These are phyloP conservation scores for Chrysodeixis includens DNA, from an alignment of 2,888 invertebrate species.

Conservation along the genomic window DNA sequence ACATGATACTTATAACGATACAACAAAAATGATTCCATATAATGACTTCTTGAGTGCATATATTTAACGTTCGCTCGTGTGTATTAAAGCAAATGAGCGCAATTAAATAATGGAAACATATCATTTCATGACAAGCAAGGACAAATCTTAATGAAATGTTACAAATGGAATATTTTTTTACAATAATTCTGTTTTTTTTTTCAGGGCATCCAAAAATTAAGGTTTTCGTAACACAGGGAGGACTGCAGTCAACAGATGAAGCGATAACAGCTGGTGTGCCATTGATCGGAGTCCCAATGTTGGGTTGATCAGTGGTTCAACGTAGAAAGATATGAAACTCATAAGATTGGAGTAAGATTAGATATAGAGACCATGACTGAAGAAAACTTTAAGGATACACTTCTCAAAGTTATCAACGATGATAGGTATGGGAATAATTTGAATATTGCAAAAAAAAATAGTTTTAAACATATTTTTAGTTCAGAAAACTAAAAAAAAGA, in stretches of 20 bases:
- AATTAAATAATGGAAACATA: too few relatives aligned
- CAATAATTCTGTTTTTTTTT: slow-evolving; percentile 22
- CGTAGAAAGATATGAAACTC: slow-evolving; percentile 64
- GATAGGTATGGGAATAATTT: slow-evolving; percentile 54
- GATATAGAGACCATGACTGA: slow-evolving; percentile 66
- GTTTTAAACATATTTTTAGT: too few relatives aligned
- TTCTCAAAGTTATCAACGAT: slow-evolving; percentile 59
- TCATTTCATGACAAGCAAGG: not conserved
- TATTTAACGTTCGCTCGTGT: too few relatives aligned
- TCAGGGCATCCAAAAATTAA: slow-evolving; percentile 81
- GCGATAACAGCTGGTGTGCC: slow-evolving; percentile 77
- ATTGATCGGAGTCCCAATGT: slow-evolving; percentile 76
- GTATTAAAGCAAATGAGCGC: too few relatives aligned
- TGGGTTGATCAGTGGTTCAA: slow-evolving; percentile 79
- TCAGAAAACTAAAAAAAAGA: too few relatives aligned
- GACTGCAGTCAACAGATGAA: slow-evolving; percentile 81
- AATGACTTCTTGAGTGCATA: too few relatives aligned
- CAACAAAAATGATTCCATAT: too few relatives aligned
- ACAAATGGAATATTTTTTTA: too few relatives aligned
- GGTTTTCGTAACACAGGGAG: slow-evolving; percentile 78
- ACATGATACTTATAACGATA: too few relatives aligned
- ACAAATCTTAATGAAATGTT: not conserved
- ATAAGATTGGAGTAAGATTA: slow-evolving; percentile 68
- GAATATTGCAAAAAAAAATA: too few relatives aligned
- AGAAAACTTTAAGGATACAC: slow-evolving; percentile 59